Evolutionary conservation across 2,888 invertebrate species (phyloP), one percentile per base, ranked within the genome.

Genomic region (Acrobasis suavella): DNA sequence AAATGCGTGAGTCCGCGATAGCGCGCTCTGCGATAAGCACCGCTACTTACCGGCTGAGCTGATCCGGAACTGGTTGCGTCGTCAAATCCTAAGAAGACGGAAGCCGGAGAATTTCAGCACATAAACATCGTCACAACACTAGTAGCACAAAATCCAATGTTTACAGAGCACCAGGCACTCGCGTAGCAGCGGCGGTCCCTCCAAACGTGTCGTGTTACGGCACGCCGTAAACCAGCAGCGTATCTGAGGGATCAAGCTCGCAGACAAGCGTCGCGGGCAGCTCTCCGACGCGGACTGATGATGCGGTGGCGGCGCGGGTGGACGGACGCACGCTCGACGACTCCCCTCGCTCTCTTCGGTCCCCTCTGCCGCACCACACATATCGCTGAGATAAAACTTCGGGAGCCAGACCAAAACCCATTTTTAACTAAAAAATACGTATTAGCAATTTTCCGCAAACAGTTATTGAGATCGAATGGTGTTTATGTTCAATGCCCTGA

Each of bases 121-220:
- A 84, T 80, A 80, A 80, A 82, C 84, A 89, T 89, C 76, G 83
- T 90, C 90, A 90, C 90, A 86, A 85, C 90, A 91, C 89, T 80
- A 78, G 77, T 78, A 84, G 80, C 91, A 91, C 91, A 90, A 79
- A 84, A 88, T 89, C 84, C 85, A 87, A 78, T 84, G 87, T 89
- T 85, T 83, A 88, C 86, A 83, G 82, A 88, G 85, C 89, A 91
- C 89, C 80, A 86, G 85, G 81, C 89, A 91, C 89, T 88, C 89
- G 82, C 86, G 87, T 82, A 85, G 82, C 83, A 85, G 86, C 86
- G 82, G 81, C 82, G 80, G 86, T 91, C 91, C 92, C 91, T 91
- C 91, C 91, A 92, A 92, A 92, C 91, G 91, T 92, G 91, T 91
- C 91, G 90, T 91, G 90, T 91, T 91, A 91, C 91, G 91, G 91